phyloP scores from a whole-genome alignment of 1,140 invertebrate genomes.

The Drosophila mauritiana region DNA sequence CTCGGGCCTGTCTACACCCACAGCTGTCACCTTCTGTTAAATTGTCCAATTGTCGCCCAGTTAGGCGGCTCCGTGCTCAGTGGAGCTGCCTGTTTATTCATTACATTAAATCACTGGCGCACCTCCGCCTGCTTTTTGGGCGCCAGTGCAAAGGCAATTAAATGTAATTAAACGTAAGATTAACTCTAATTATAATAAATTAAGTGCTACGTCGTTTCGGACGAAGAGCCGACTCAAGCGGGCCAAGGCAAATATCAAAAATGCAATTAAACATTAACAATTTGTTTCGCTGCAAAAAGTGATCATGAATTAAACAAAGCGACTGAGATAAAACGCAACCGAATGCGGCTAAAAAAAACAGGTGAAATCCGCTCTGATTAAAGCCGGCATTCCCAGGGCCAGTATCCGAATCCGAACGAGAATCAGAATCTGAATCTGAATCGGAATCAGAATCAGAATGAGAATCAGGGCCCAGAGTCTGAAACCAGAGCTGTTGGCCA shows the following conservation, averaged over 20 bases:
- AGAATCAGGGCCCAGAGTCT: constrained; percentile 6
- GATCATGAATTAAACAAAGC: constrained; percentile 39
- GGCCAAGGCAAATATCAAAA: constrained; percentile 59
- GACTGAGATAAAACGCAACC: constrained; percentile 25
- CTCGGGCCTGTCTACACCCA: constrained; percentile 34
- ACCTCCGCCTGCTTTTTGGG: not conserved
- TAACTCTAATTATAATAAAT: constrained; percentile 81
- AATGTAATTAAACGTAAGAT: constrained; percentile 80
- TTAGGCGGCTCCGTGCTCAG: constrained; percentile 14
- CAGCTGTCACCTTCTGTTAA: constrained; percentile 29
- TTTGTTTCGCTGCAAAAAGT: constrained; percentile 37
- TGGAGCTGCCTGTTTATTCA: constrained; percentile 61
- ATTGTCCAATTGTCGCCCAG: constrained; percentile 47
- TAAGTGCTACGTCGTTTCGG: constrained; percentile 58
- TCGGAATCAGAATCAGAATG: constrained; percentile 2
- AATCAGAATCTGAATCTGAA: not conserved
- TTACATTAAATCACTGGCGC: constrained; percentile 56
- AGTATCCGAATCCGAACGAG: not conserved
- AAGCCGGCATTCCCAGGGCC: constrained; percentile 20
- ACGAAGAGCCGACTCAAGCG: constrained; percentile 38
- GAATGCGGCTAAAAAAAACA: not conserved
- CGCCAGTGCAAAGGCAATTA: constrained; percentile 56
- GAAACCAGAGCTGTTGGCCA: constrained; percentile 16
- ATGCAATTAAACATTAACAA: constrained; percentile 74
- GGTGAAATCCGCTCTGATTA: constrained; percentile 55